These are phyloP conservation scores for Abscondita cerata DNA, from an alignment of 2,888 invertebrate species.

Conservation along the genomic window DNA sequence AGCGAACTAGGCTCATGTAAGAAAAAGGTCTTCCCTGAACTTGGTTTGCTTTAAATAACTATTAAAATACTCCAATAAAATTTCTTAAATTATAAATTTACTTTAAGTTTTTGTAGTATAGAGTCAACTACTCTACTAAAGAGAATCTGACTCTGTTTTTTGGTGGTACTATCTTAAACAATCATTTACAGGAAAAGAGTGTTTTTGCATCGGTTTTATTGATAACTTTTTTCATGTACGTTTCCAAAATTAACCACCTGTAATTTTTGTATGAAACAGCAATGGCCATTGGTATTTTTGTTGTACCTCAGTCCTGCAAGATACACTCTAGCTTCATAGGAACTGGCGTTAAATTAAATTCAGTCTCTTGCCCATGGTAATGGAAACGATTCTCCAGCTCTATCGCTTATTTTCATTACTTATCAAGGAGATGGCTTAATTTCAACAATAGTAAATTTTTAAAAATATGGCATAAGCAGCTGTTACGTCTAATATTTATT, in stretches of 20 bases:
- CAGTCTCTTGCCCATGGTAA: too few relatives aligned
- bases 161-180: neutral
- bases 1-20: too few relatives aligned
- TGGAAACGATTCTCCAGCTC: slow-evolving; percentile 1
- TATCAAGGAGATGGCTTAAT: neutral
- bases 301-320: slow-evolving; percentile 12
- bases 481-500: neutral
- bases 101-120: slow-evolving; percentile 4
- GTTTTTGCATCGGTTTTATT: neutral
- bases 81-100: neutral
- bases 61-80: slow-evolving; percentile 7
- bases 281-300: neutral
- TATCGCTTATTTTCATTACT: neutral
- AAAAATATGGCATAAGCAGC: neutral
- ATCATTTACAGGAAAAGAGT: neutral
- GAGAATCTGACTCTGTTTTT: neutral
- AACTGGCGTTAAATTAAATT: slow-evolving; percentile 16
- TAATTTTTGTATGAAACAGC: neutral
- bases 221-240: neutral
- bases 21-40: too few relatives aligned
- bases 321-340: slow-evolving; percentile 14
- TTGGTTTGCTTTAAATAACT: too few relatives aligned
- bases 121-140: neutral
- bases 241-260: neutral
- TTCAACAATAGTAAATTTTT: neutral